Percentiles rank a stretch among this genome's conserved stretches.
These are phyloP conservation scores for Clostera curtula DNA, from an alignment of 2,888 invertebrate genomes.

Conservation along the genomic window DNA sequence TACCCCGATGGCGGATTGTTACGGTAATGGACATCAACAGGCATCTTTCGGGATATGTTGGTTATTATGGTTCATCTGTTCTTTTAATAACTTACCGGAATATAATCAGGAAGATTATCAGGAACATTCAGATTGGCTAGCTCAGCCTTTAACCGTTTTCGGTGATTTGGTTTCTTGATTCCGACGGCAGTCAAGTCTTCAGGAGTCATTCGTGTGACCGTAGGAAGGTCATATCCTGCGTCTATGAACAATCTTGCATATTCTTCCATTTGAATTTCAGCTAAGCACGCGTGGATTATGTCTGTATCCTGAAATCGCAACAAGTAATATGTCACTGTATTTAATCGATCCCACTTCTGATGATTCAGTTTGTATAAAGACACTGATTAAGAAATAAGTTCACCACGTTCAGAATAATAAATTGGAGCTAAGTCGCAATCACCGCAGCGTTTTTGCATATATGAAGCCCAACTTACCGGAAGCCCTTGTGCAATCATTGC, in stretches of 20 bases:
- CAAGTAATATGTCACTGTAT: conserved; percentile 4
- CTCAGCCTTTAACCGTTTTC: conserved; percentile 96
- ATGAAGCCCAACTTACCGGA: conserved; percentile 69
- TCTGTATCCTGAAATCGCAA: conserved; percentile 84
- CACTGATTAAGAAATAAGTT: too few species aligned
- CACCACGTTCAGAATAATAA: too few species aligned
- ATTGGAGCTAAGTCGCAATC: too few species aligned
- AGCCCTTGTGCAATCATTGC: conserved; percentile 81
- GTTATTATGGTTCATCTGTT: conserved; percentile 11
- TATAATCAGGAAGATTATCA: conserved; percentile 95
- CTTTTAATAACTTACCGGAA: conserved; percentile 79
- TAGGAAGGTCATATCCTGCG: conserved; percentile 98
- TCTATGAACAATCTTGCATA: conserved; percentile 94
- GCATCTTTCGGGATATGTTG: conserved; percentile 95
- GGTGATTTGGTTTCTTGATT: conserved; percentile 97
- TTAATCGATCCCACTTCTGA: too few species aligned
- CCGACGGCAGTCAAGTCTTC: conserved; percentile 92
- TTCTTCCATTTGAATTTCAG: conserved; percentile 95
- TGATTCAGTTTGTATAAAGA: too few species aligned
- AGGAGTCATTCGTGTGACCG: conserved; percentile 99
- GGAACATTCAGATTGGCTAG: conserved; percentile 95
- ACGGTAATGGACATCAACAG: too few species aligned
- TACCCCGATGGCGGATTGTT: too few species aligned
- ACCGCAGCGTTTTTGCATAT: not conserved
- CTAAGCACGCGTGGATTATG: conserved; percentile 95